phyloP scores from a whole-genome alignment of 2,113 vertebrate species.

The Ciconia maguari region DNA sequence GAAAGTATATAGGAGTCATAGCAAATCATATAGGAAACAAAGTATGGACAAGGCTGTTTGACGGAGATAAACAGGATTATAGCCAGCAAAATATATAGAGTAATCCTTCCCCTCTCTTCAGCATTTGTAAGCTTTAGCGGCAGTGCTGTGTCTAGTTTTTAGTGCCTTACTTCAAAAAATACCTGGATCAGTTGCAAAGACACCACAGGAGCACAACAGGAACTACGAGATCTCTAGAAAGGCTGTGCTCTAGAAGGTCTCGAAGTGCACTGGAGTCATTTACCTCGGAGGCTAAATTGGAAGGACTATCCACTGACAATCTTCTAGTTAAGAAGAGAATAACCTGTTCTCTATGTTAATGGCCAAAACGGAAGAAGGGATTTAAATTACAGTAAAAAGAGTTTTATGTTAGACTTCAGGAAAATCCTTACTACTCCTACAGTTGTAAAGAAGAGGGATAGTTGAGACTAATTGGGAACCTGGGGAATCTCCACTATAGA shows the following conservation, averaged over 20 bases:
- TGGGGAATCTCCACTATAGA: neutral
- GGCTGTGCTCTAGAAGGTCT: neutral
- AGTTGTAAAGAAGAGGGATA: neutral
- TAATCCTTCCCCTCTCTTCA: neutral
- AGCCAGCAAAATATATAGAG: neutral
- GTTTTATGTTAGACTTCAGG: neutral
- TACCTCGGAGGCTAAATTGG: neutral
- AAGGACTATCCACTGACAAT: neutral
- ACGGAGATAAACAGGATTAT: slow-evolving; percentile 12
- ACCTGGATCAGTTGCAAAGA: neutral
- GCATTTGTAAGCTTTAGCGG: neutral
- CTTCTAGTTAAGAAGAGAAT: neutral
- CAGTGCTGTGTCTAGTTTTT: neutral
- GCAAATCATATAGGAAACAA: neutral
- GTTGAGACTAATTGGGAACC: slow-evolving; percentile 11
- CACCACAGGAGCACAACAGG: neutral
- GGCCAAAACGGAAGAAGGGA: neutral
- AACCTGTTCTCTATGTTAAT: neutral
- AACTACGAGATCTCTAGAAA: neutral
- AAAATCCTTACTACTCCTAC: neutral
- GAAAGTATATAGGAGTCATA: neutral
- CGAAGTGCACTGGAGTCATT: neutral
- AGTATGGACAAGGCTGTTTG: neutral
- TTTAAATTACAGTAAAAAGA: neutral
- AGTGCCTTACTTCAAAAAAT: neutral